These are phyloP conservation scores for Poliocrania exsul DNA, from an alignment of 2,797 vertebrate genomes.

Conservation along the genomic window DNA sequence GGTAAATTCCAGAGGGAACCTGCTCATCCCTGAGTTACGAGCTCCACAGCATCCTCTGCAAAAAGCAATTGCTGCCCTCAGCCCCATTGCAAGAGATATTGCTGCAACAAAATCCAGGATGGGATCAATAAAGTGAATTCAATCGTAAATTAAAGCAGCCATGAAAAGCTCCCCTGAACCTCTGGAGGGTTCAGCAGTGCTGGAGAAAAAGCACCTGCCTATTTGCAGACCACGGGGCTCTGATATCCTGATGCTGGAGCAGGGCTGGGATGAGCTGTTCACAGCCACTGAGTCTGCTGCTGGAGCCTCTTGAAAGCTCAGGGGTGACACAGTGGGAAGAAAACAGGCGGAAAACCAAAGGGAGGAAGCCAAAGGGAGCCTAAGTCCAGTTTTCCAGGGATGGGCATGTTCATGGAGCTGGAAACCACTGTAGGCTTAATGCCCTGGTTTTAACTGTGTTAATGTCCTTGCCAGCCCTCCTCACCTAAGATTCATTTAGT, in stretches of 20 bases:
- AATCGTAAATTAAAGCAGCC: not conserved
- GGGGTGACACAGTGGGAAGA: accelerated
- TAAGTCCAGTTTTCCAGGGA: accelerated
- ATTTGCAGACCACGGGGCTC: not conserved
- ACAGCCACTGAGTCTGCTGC: not conserved
- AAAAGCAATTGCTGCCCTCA: not conserved
- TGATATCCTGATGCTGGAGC: not conserved
- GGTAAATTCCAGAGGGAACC: not conserved
- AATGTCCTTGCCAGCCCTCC: not conserved
- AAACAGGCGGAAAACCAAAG: not conserved
- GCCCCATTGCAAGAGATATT: not conserved
- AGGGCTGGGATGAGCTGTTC: not conserved
- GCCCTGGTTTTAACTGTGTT: not conserved
- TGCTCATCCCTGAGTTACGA: accelerated
- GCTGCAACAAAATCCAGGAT: not conserved
- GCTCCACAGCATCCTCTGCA: not conserved
- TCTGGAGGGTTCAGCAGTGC: not conserved
- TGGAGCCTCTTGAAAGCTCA: not conserved
- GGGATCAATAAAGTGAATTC: not conserved
- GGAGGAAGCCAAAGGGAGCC: not conserved
- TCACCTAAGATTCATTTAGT: too few species aligned
- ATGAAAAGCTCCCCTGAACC: not conserved
- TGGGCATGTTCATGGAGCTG: accelerated
- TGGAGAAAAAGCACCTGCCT: not conserved
- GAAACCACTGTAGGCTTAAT: not conserved